Conservation (phyloP, 2,888 invertebrate genomes). For the Drosophila atripex region DNA sequence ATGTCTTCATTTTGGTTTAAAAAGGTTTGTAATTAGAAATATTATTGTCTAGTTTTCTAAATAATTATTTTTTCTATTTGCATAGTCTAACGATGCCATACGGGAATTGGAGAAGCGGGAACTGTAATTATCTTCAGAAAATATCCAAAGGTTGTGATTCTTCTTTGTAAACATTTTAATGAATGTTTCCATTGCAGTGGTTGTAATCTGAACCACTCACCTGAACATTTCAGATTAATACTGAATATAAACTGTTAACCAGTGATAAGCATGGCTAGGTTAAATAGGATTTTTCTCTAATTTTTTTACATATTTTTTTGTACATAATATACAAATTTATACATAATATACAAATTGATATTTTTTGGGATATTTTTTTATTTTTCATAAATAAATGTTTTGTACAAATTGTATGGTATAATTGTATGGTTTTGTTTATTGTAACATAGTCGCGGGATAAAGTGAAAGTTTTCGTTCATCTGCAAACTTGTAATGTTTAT, state of each 20-base stretch:
- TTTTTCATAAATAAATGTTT: neutral
- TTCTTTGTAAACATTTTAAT: neutral
- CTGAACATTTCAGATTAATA: neutral
- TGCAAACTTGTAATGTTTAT: neutral
- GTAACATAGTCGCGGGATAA: neutral
- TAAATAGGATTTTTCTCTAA: neutral
- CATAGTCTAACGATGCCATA: conserved; percentile 21
- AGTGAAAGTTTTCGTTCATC: neutral
- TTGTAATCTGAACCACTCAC: no score
- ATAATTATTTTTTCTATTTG: neutral
- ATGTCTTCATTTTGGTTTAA: conserved; percentile 92
- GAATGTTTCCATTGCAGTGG: neutral
- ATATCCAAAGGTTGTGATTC: neutral
- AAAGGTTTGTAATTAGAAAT: conserved; percentile 85
- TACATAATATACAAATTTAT: no score
- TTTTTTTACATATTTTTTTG: neutral
- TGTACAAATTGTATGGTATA: no score
- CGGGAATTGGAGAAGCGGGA: conserved; percentile 10
- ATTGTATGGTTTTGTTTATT: neutral
- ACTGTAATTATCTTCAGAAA: conserved; percentile 9
- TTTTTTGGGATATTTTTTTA: neutral
- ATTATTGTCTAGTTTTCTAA: neutral
- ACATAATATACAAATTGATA: neutral
- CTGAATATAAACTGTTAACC: neutral
- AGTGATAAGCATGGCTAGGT: neutral